Percentiles rank a stretch among this genome's conserved stretches.
Conservation (phyloP, 2,113 vertebrate genomes). For the Grantiella picta region DNA sequence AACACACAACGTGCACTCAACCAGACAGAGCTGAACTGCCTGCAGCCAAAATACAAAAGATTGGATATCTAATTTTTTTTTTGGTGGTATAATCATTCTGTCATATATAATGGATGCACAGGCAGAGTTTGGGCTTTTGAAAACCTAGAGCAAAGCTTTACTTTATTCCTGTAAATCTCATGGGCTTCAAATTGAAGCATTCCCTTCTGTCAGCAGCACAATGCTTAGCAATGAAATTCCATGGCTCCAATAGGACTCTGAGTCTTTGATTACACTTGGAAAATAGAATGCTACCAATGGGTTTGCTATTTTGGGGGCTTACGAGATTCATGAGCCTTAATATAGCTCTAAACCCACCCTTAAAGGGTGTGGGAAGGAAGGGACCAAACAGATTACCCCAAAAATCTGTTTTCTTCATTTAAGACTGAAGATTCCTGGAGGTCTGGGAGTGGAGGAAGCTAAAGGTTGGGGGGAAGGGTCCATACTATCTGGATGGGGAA, state of each 20-base stretch:
- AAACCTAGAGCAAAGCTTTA: conserved; percentile 53
- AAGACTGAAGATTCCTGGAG: background rate
- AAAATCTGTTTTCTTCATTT: background rate
- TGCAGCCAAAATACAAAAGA: background rate
- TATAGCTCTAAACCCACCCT: background rate
- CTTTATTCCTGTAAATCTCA: conserved; percentile 59
- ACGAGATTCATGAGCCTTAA: background rate
- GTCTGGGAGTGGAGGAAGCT: background rate
- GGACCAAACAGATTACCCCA: background rate
- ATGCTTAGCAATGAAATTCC: conserved; percentile 18
- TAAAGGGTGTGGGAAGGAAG: background rate
- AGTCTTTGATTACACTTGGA: background rate
- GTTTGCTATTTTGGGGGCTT: background rate
- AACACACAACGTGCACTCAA: background rate
- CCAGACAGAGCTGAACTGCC: background rate
- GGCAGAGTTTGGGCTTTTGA: conserved; percentile 13
- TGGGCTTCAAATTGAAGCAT: conserved; percentile 21
- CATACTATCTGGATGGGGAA: background rate
- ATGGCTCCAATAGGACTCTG: background rate
- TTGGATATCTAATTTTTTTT: background rate
- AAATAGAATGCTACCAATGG: background rate
- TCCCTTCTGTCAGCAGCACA: conserved; percentile 16
- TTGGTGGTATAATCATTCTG: conserved; percentile 20
- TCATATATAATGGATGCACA: conserved; percentile 15
- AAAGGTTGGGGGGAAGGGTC: background rate